Evolutionary conservation across 1,140 invertebrate genomes (phyloP).

Genomic region (Battus philenor): DNA sequence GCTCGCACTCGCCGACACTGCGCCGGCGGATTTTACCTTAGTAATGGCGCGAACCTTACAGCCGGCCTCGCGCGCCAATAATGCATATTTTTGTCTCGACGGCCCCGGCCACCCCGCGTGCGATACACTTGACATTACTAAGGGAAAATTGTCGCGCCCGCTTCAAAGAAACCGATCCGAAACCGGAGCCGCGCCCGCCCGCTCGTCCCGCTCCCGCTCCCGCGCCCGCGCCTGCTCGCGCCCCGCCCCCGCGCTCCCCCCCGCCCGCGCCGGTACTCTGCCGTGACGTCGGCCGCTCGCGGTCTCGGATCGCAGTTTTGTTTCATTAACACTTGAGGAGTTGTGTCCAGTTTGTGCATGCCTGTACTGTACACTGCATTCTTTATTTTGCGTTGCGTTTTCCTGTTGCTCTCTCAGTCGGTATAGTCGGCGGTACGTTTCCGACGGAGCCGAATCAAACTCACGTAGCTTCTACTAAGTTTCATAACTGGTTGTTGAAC

Average conservation of each 20-base stretch:
- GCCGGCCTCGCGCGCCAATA: constrained; percentile 30
- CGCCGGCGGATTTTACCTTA: constrained; percentile 54
- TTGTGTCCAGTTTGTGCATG: constrained; percentile 38
- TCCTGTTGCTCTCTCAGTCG: constrained; percentile 1
- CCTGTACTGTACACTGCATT: constrained; percentile 40
- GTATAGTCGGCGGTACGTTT: background rate
- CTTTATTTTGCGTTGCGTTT: constrained; percentile 31
- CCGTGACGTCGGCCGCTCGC: constrained; percentile 17
- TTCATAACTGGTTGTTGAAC: constrained; percentile 4
- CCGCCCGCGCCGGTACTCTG: too few species aligned
- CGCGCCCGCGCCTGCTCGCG: constrained; percentile 1
- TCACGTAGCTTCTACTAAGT: constrained; percentile 17
- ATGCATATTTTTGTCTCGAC: constrained; percentile 56
- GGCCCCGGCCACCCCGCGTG: constrained; percentile 9
- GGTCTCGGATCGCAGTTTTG: constrained; percentile 31
- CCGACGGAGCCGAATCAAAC: constrained; percentile 3
- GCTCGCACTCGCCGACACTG: constrained; percentile 28
- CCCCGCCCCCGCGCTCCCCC: too few species aligned
- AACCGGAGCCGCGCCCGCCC: constrained; percentile 23
- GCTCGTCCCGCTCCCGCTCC: background rate
- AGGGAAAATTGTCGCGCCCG: constrained; percentile 63
- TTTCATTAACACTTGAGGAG: constrained; percentile 33
- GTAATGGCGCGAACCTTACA: constrained; percentile 48
- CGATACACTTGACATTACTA: constrained; percentile 51
- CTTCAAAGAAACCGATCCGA: constrained; percentile 28